Evolutionary conservation across 2,113 vertebrate species (phyloP).

Genomic region (Colossoma macropomum): DNA sequence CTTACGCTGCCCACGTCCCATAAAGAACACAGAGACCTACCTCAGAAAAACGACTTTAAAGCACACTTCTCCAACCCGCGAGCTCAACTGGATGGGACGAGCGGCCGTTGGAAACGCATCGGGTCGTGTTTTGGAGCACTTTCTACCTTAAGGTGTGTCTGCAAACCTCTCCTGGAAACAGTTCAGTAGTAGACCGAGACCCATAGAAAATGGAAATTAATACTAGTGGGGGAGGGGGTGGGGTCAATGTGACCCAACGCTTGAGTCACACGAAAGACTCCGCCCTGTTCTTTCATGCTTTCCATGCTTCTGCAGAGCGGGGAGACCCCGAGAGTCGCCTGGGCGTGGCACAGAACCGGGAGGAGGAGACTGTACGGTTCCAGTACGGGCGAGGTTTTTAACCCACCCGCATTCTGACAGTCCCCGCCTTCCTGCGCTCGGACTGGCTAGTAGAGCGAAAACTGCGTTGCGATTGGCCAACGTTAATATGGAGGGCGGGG

Average conservation of each 20-base stretch:
- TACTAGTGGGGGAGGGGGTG: constrained; percentile 60
- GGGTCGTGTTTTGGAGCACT: constrained; percentile 60
- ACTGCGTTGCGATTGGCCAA: not conserved
- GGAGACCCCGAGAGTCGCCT: constrained; percentile 41
- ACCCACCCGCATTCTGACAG: not conserved
- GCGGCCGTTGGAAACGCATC: constrained; percentile 62
- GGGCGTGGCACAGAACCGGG: constrained; percentile 45
- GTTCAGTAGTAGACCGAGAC: constrained; percentile 64
- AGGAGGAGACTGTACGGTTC: not conserved
- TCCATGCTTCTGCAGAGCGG: constrained; percentile 43
- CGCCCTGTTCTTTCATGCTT: constrained; percentile 52
- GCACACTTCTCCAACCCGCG: constrained; percentile 64
- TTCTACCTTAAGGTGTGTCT: constrained; percentile 71
- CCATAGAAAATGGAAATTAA: constrained; percentile 77
- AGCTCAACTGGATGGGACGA: constrained; percentile 60
- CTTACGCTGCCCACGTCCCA: not conserved
- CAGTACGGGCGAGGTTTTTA: not conserved
- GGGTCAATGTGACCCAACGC: constrained; percentile 50
- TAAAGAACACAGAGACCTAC: constrained; percentile 63
- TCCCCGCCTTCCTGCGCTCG: not conserved
- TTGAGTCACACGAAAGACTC: constrained; percentile 49
- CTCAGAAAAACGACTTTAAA: constrained; percentile 66
- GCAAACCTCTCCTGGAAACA: constrained; percentile 57
- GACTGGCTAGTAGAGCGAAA: not conserved
- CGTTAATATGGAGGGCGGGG: not conserved